A percentile compares a stretch with the other conserved stretches of the same genome.
Evolutionary conservation across 2,888 invertebrate genomes (phyloP).

Genomic region (Abrostola tripartita): DNA sequence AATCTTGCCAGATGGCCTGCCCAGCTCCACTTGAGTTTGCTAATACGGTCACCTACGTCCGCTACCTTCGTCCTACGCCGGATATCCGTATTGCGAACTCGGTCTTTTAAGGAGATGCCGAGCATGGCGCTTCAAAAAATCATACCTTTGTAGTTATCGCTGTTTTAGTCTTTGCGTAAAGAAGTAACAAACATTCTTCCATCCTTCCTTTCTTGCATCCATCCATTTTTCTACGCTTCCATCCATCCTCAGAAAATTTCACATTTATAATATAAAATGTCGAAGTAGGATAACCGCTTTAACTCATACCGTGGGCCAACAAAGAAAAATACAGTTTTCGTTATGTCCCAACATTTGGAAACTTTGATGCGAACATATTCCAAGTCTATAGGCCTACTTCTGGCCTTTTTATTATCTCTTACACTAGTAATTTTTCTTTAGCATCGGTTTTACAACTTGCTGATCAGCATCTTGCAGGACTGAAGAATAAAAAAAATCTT

Average conservation of each 20-base stretch:
- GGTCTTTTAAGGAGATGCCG: too few species aligned
- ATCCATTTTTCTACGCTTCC: too few species aligned
- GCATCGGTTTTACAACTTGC: background rate
- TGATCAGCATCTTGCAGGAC: background rate
- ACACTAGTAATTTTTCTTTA: conserved; percentile 23
- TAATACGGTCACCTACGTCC: too few species aligned
- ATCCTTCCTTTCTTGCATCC: too few species aligned
- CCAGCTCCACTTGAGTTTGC: too few species aligned
- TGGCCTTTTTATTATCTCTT: conserved; percentile 23
- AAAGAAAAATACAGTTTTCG: conserved; percentile 33
- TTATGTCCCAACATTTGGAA: conserved; percentile 45
- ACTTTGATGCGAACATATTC: conserved; percentile 56
- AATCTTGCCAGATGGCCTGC: too few species aligned
- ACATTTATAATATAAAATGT: background rate
- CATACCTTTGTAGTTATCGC: too few species aligned
- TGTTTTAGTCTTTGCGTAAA: too few species aligned
- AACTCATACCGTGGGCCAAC: conserved; percentile 39
- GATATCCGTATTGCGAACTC: too few species aligned
- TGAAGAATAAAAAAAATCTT: background rate
- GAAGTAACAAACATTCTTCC: too few species aligned
- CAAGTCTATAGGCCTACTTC: conserved; percentile 36
- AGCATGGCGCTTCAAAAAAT: too few species aligned
- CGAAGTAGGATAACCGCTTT: background rate
- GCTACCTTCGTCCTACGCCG: too few species aligned
- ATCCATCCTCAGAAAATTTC: background rate